Evolutionary conservation across 64 coral and sea anemone species (phyloP).

Genomic region (Pocillopora verrucosa): DNA sequence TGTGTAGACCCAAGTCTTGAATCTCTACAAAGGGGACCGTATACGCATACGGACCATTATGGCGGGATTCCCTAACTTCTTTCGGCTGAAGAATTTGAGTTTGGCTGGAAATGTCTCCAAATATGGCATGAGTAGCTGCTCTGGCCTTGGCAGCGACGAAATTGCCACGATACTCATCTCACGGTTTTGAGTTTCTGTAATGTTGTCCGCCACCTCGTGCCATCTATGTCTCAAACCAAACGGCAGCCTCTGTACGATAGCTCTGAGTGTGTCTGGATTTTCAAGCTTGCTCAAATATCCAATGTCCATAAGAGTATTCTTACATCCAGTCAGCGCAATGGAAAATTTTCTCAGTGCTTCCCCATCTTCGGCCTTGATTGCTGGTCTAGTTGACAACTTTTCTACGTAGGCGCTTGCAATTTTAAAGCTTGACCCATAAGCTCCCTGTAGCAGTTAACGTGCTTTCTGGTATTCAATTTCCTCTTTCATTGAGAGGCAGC

Average conservation of each 20-base stretch:
- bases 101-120: constrained; percentile 28
- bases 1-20: not conserved
- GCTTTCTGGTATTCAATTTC: constrained; percentile 24
- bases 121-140: constrained; percentile 33
- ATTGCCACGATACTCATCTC: not conserved
- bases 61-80: not conserved
- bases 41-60: too few species aligned
- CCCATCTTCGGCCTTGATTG: constrained; percentile 6
- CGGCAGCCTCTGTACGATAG: too few species aligned
- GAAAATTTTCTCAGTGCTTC: constrained; percentile 4
- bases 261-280: not conserved
- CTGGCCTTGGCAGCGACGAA: constrained; percentile 5
- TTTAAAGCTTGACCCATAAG: constrained; percentile 18
- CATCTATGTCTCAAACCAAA: too few species aligned
- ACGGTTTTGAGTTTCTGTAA: not conserved
- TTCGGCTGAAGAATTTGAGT: not conserved
- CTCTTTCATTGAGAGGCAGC: constrained; percentile 19
- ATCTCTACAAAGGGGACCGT: not conserved
- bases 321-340: not conserved
- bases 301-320: constrained; percentile 7
- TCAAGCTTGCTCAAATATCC: constrained; percentile 1
- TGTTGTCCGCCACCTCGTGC: not conserved
- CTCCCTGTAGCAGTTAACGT: constrained; percentile 22
- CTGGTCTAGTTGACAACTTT: not conserved
- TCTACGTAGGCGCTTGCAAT: constrained; percentile 19